These are phyloP conservation scores for Lagocephalus sceleratus DNA, from an alignment of 2,797 vertebrate species.

Conservation along the genomic window DNA sequence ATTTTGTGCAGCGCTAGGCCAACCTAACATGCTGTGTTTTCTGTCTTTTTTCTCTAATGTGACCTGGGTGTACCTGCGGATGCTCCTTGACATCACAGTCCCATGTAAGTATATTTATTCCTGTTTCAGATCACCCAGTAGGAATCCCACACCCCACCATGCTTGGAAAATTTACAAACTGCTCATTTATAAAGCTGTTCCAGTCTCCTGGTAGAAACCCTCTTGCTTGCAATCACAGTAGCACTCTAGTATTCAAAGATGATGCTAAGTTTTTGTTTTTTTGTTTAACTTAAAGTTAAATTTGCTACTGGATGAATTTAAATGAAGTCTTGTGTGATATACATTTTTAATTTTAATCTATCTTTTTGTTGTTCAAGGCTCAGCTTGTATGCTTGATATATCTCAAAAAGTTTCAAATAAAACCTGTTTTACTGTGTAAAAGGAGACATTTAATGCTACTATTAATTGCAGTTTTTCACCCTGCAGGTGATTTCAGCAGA, in stretches of 20 bases:
- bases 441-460: not conserved
- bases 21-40: slow-evolving; percentile 42
- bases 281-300: slow-evolving; percentile 9
- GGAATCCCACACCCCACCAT: too few species aligned
- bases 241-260: slow-evolving; percentile 8
- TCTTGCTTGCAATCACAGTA: slow-evolving; percentile 20
- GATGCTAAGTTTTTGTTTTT: slow-evolving; percentile 19
- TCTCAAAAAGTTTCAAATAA: not conserved
- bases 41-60: slow-evolving; percentile 29
- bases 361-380: too few species aligned
- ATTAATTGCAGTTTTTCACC: slow-evolving; percentile 20
- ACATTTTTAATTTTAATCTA: slow-evolving; percentile 43
- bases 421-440: too few species aligned
- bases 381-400: too few species aligned
- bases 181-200: too few species aligned
- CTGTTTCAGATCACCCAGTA: too few species aligned
- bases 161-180: too few species aligned
- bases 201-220: too few species aligned
- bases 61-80: slow-evolving; percentile 32
- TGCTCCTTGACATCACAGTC: slow-evolving; percentile 53
- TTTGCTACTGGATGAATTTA: slow-evolving; percentile 36
- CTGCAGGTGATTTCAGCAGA: slow-evolving; percentile 86
- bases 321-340: slow-evolving; percentile 40
- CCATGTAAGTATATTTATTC: slow-evolving; percentile 63
- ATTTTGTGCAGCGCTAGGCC: not conserved